Percentiles rank a stretch among this genome's conserved stretches.
Conservation (phyloP, 2,888 invertebrate genomes). For the Philhelius pedissequus region DNA sequence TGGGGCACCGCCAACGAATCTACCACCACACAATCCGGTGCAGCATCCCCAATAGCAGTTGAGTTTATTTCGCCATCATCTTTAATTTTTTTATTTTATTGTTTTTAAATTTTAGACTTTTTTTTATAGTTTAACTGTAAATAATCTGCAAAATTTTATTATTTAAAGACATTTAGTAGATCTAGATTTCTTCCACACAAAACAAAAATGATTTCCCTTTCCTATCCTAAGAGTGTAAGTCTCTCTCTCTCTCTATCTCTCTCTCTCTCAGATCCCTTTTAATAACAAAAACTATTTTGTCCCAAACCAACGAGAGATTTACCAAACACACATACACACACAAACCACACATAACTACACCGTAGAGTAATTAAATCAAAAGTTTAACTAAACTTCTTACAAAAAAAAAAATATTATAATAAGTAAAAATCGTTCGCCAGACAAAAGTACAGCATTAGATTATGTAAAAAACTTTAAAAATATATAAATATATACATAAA, state of each 20-base stretch:
- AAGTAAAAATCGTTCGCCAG: constrained; percentile 48
- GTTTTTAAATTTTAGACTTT: constrained; percentile 28
- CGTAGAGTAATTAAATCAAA: constrained; percentile 65
- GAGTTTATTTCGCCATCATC: constrained; percentile 69
- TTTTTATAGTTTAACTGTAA: constrained; percentile 54
- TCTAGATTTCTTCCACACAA: constrained; percentile 67
- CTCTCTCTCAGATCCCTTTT: not conserved
- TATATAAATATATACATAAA: constrained; percentile 53
- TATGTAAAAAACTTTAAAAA: constrained; percentile 45
- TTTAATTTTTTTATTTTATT: constrained; percentile 53
- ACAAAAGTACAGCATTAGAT: constrained; percentile 64
- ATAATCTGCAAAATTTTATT: constrained; percentile 63
- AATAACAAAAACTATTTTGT: constrained; percentile 4
- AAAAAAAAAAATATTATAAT: constrained; percentile 2
- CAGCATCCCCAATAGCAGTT: constrained; percentile 77
- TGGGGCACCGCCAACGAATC: constrained; percentile 75
- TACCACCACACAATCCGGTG: constrained; percentile 75
- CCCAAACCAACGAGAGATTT: constrained; percentile 43
- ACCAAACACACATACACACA: constrained; percentile 18
- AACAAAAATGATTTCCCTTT: constrained; percentile 27
- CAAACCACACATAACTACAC: constrained; percentile 13
- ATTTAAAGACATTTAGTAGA: constrained; percentile 67
- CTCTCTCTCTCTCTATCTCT: constrained; percentile 36
- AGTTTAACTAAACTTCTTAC: constrained; percentile 56
- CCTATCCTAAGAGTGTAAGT: constrained; percentile 43